Base-by-base conservation (phyloP, 2,888 invertebrate species). In the Amblyjoppa fuscipennis region DNA sequence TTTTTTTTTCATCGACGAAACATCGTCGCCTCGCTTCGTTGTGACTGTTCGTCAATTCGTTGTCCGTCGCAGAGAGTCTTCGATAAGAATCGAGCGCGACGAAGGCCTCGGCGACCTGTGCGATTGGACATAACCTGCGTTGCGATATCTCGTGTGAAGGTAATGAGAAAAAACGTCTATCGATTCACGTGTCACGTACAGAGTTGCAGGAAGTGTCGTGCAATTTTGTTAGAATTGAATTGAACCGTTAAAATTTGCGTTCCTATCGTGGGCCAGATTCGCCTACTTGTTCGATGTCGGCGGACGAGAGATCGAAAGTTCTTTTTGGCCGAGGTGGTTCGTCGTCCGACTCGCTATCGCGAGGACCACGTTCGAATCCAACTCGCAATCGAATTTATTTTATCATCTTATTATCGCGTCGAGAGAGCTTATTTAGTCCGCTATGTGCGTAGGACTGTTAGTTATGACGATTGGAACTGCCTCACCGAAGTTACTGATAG, bases 71-170 rank as follows among this genome's bases (percentile, higher is more conserved):
- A 2, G 59, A 20, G 56, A 59, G 25, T 25, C 11, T 59, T 25
- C 25, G 59, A 59, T 28, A 25, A 11, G 25, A 59, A 25, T 59
- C 25, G 3, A 25, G 28, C 13, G 3, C 1, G 28, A 56, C 56
- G 20, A 11, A 59, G 11, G 5, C 28, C n/a, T n/a, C 53, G 59
- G 28, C 59, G 59, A 59, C 59, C 59, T 28, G 59, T 56, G 16
- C 20, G 31, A 66, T 20, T 31, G 13, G 69, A 85, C 85, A 85
- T 85, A 85, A 85, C 85, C 85, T 85, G 25, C 64, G 51, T 34
- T 4, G 20, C 25, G 9, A 79, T 25, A 3, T 31, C 1, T 59
- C 56, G 79, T 59, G 25, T 59, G 20, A 53, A 80, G 85, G 85
- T 85, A 77, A 49, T 71, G 51, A 45, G 51, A 73, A 45, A 45